These are phyloP conservation scores for Malaclemys terrapin DNA, from an alignment of 2,113 vertebrate genomes.

Conservation along the genomic window DNA sequence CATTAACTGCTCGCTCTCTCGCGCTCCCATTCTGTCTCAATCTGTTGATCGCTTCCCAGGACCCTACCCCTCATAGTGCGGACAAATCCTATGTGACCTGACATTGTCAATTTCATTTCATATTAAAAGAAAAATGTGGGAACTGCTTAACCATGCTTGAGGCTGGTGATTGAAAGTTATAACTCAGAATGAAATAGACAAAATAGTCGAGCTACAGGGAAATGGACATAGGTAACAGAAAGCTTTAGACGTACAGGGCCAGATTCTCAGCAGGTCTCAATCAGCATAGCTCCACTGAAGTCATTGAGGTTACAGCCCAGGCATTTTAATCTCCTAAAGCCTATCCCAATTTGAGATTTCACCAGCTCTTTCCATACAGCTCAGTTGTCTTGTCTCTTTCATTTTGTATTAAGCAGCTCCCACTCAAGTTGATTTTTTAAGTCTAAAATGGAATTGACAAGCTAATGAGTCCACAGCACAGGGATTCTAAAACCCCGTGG, in stretches of 20 bases:
- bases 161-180: neutral
- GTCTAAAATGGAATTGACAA: neutral
- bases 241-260: fast-evolving
- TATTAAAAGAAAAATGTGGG: neutral
- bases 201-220: neutral
- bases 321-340: neutral
- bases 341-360: neutral
- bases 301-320: neutral
- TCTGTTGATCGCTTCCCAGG: neutral
- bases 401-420: neutral
- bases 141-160: neutral
- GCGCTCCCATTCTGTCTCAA: neutral
- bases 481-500: neutral
- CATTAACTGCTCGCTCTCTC: neutral
- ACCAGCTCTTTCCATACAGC: neutral
- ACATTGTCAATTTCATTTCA: neutral
- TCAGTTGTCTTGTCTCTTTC: neutral
- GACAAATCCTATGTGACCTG: neutral
- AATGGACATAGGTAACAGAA: neutral
- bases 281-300: neutral
- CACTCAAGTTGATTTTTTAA: neutral
- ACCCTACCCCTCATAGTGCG: fast-evolving
- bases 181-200: neutral
- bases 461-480: neutral
- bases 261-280: neutral